Evolutionary conservation across 2,797 vertebrate species (phyloP), one percentile per base, ranked within the genome.

Genomic region (Phalloptychus januarius): DNA sequence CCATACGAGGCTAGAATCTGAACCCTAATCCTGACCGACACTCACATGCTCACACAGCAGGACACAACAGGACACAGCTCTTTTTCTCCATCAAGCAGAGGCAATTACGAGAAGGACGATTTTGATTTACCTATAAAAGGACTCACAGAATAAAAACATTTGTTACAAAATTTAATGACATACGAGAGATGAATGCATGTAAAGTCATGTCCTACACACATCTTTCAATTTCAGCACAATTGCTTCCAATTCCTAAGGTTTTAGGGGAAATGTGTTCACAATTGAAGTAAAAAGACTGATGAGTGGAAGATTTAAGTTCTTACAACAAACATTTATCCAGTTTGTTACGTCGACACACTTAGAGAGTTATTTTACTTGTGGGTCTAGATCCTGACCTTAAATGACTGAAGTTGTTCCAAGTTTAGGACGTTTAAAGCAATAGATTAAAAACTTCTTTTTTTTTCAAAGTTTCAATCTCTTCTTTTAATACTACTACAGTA

Each of bases 231-330:
- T 65, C 18, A 38, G 61, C 16, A 36, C 33, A 65, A 38, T 10
- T 36, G 73, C 69, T 67, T 78, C 76, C 76, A 83, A 36, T 63
- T 36, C 45, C 78, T 3, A 1, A 78, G 69, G 18, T 0, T 82
- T 83, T 40, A 61, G 83, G 80, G 81, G 83, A 87, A 12, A 86
- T 71, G 71, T 87, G 74, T 79, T 86, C 82, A 87, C 67, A 33
- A 18, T 31, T 28, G 42, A 82, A 77, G 63, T 83, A 79, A 86
- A 75, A 52, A 78, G 33, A 76, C 3, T 83, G 79, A 82, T 44
- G 83, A 54, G 76, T 75, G 75, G 79, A 80, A 85, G 58, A 79
- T 74, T 58, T 6, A 77, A 85, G 90, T 86, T 85, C 87, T 84
- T 82, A 79, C 7, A 80, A 56, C 79, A 79, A 36, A 46, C 70